These are phyloP conservation scores for Nematolebias whitei DNA, from an alignment of 2,113 vertebrate species.

Conservation along the genomic window DNA sequence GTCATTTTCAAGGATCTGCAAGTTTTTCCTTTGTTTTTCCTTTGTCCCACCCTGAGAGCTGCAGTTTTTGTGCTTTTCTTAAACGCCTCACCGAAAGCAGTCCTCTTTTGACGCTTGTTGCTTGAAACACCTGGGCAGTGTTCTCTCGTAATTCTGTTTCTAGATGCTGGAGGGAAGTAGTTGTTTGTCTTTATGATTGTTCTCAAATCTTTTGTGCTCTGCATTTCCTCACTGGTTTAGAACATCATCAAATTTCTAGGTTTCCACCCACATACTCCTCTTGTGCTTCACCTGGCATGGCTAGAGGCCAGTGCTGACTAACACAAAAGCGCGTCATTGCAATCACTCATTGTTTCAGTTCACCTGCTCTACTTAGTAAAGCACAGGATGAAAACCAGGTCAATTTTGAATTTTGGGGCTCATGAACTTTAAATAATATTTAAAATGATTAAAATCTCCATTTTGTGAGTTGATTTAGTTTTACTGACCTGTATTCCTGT, in stretches of 20 bases:
- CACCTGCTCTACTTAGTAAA: conserved; percentile 27
- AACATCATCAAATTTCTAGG: conserved; percentile 72
- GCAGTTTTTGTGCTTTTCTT: conserved; percentile 58
- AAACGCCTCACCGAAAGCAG: conserved; percentile 56
- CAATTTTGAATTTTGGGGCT: conserved; percentile 36
- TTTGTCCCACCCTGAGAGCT: conserved; percentile 34
- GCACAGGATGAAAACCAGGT: conserved; percentile 31
- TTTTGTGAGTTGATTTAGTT: conserved; percentile 21
- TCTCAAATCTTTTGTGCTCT: conserved; percentile 65
- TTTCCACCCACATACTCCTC: conserved; percentile 51
- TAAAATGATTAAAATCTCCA: conserved; percentile 22
- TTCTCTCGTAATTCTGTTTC: conserved; percentile 50
- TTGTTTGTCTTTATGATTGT: conserved; percentile 69
- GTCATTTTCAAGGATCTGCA: conserved; percentile 18
- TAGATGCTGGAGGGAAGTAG: conserved; percentile 56
- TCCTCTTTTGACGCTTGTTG: conserved; percentile 54
- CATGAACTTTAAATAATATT: conserved; percentile 38
- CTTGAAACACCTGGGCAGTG: conserved; percentile 62
- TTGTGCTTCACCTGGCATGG: conserved; percentile 58
- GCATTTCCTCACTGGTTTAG: conserved; percentile 56
- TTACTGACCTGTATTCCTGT: conserved; percentile 28
- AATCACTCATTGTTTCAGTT: conserved; percentile 1
- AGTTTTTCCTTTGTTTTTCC: conserved; percentile 25
- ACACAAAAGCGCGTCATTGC: conserved; percentile 29
- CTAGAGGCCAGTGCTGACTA: conserved; percentile 19